A percentile compares a stretch with the other conserved stretches of the same genome.
Evolutionary conservation across 2,888 invertebrate genomes (phyloP).

Genomic region (Neuroscelio doddi): DNA sequence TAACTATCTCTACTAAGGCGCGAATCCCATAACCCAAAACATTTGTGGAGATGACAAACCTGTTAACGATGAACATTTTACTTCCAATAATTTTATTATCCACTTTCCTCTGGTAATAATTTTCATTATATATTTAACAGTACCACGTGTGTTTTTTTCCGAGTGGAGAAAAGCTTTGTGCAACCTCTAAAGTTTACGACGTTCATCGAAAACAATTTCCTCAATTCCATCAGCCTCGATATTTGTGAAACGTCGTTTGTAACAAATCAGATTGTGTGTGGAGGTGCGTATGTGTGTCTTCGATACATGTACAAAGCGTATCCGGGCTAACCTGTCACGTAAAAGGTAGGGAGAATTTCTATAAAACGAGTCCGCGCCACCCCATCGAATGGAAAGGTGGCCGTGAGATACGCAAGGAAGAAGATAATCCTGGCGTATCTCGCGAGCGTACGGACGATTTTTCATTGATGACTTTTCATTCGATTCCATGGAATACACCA

Average conservation of each 20-base stretch:
- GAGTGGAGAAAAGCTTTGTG: slow-evolving; percentile 1
- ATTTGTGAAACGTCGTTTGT: slow-evolving; percentile 35
- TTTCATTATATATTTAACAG: no score
- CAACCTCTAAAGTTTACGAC: slow-evolving; percentile 6
- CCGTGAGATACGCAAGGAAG: slow-evolving; percentile 35
- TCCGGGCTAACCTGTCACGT: slow-evolving; percentile 39
- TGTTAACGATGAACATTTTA: slow-evolving; percentile 38
- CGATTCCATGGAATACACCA: slow-evolving; percentile 34
- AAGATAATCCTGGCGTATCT: slow-evolving; percentile 42
- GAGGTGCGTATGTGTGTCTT: slow-evolving; percentile 27
- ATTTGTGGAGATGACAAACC: slow-evolving; percentile 27
- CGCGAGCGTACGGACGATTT: slow-evolving; percentile 40
- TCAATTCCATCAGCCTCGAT: slow-evolving; percentile 30
- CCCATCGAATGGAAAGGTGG: slow-evolving; percentile 18
- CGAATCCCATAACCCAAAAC: slow-evolving; percentile 40
- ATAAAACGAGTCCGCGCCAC: slow-evolving; percentile 29
- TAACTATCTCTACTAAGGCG: slow-evolving; percentile 32
- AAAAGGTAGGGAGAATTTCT: slow-evolving; percentile 33
- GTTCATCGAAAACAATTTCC: slow-evolving; percentile 18
- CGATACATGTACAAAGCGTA: slow-evolving; percentile 28
- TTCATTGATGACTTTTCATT: slow-evolving; percentile 46
- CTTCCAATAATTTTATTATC: no score
- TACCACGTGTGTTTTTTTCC: neutral
- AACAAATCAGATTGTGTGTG: slow-evolving; percentile 25
- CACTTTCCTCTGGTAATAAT: no score